phyloP scores from a whole-genome alignment of 2,113 vertebrate genomes.

The Megaptera novaeangliae region DNA sequence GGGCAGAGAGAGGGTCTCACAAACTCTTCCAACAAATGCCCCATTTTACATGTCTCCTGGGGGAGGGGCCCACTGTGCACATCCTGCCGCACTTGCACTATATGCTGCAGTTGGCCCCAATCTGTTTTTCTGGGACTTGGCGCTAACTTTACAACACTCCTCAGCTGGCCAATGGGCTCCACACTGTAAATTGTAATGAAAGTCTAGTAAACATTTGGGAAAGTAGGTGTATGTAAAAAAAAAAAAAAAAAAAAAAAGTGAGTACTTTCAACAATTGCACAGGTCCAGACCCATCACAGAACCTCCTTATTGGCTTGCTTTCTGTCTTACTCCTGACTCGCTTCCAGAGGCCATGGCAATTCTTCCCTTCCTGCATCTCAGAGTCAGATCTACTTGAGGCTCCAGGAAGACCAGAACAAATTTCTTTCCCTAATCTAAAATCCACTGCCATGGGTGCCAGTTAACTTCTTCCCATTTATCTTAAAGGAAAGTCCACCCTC shows the following conservation, averaged over 20 bases:
- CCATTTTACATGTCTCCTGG: neutral
- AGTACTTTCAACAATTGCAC: neutral
- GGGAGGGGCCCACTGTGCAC: too few relatives aligned
- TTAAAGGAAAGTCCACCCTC: neutral
- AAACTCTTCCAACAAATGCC: neutral
- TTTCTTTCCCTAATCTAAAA: neutral
- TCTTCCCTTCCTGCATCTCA: neutral
- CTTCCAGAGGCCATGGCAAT: neutral
- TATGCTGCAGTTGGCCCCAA: neutral
- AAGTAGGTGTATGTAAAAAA: neutral
- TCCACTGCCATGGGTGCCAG: neutral
- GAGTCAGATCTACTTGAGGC: neutral
- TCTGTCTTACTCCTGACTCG: neutral
- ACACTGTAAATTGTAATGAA: neutral
- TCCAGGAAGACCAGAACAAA: neutral
- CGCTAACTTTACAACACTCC: neutral
- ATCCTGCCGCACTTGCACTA: neutral
- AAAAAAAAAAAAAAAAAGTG: neutral
- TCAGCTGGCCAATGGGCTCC: neutral
- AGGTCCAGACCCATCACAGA: neutral
- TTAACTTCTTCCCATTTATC: constrained; percentile 9
- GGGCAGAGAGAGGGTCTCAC: neutral
- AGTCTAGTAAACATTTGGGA: neutral
- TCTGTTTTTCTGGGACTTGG: neutral
- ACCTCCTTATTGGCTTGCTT: neutral